Evolutionary conservation across 1,140 invertebrate genomes (phyloP), one percentile per base, ranked within the genome.

Genomic region (Periplaneta americana): DNA sequence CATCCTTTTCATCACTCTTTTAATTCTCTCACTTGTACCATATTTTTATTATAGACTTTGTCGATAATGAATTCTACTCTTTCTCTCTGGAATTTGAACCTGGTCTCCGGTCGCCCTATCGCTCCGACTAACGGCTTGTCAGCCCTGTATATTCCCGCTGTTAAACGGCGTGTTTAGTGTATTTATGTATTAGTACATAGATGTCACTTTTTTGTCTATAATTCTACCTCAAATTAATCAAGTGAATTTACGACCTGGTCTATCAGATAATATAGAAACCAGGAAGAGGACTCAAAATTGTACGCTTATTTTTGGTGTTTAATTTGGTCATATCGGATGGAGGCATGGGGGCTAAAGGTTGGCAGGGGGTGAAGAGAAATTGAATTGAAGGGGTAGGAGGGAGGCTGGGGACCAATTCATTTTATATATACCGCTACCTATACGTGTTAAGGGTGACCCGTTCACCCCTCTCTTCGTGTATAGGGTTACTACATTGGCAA

Each of bases 401-500:
- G 75, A 77, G 31, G 4, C 75, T 77, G 35, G 75, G 75, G 75
- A 77, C 32, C 35, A 34, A 33, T 77, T 77, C 75, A 77, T 34
- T 36, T 76, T 77, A 33, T 77, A 34, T 77, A 66, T 48, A 11
- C 5, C 22, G 48, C 22, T 66, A 66, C 48, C 48, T 66, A n/a
- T 66, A 66, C 48, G 48, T 66, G 48, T 66, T 66, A 5, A 48
- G 48, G 48, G 48, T 66, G 48, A 66, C 48, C 48, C 48, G 4
- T n/a, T 2, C 17, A 17, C 48, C 48, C 48, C 48, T n/a, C n/a
- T n/a, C 48, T 2, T 66, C n/a, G 10, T 66, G 33, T 77, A 77
- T 33, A 77, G 75, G 15, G 75, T 36, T n/a, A 77, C 31, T 77
- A 36, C 75, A 77, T 36, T 2, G 75, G 75, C 75, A 77, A 77